Base-by-base conservation (phyloP, 1,140 invertebrate species). In the Octopus sinensis region DNA sequence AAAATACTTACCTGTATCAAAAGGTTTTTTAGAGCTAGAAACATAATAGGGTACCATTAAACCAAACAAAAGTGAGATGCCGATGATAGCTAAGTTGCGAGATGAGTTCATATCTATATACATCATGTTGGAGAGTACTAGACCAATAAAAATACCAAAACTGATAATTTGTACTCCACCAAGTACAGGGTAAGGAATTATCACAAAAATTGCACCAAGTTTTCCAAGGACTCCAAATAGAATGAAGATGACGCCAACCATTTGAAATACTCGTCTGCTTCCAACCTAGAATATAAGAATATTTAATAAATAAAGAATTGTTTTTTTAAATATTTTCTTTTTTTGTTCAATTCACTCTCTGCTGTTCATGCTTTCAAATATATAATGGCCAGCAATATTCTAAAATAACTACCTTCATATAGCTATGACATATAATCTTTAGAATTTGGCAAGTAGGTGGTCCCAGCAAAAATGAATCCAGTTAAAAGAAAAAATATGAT, bases 161-260 rank as follows among this genome's bases (percentile, higher is more conserved):
- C 96, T 95, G 6, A 96, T 93, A 85, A 95, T 95, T 90, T 96
- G 96, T 80, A 96, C 93, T 4, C 96, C 96, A 0, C 95, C 96
- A 2, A 96, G 93, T 30, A 96, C 94, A 0, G 95, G 95, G 87
- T 95, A 94, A 4, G 96, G 96, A 79, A 96, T 96, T 78, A 95
- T 95, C 78, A 96, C 95, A 87, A 96, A 96, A 5, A 95, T 91
- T 0, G 95, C 95, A 30, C 95, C 95, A 12, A 87, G 17, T 91
- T 96, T 97, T 75, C 94, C 94, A 73, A 96, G 92, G 7, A 96
- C 90, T 12, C 82, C 84, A 53, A 85, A 82, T 0, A 85, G 4
- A 4, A 96, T 91, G 94, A 96, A 96, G 6, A 96, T 90, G 0
- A 93, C 84, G 4, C 94, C 95, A 0, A 94, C 95, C 91, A 93